These are phyloP conservation scores for Corythaeola cristata DNA, from an alignment of 2,113 vertebrate genomes.

Conservation along the genomic window DNA sequence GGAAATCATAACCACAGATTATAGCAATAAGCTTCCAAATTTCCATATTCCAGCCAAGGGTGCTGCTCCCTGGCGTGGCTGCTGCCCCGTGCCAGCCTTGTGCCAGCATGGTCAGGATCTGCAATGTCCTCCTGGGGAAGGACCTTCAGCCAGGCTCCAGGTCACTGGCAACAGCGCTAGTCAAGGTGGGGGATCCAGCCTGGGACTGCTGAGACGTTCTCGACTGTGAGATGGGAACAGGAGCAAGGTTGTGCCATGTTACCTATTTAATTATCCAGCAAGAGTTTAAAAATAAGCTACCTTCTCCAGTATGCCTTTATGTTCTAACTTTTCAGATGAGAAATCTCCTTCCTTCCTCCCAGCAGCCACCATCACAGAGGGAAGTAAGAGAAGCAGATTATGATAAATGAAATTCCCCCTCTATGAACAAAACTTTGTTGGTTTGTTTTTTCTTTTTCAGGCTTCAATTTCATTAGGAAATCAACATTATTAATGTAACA, in stretches of 20 bases:
- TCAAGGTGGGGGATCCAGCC: neutral
- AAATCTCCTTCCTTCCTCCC: neutral
- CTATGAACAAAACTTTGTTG: neutral
- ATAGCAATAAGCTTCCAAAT: slow-evolving; percentile 74
- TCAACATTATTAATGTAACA: neutral
- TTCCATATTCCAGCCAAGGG: slow-evolving; percentile 61
- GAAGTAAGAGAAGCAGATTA: neutral
- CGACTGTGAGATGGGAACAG: neutral
- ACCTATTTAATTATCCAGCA: neutral
- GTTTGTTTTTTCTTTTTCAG: neutral
- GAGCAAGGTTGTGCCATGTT: neutral
- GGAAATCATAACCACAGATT: slow-evolving; percentile 76
- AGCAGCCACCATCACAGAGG: neutral
- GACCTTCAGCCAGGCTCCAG: neutral
- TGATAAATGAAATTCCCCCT: neutral
- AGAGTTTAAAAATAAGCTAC: neutral
- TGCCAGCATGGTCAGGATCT: slow-evolving; percentile 4
- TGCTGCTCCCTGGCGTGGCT: slow-evolving; percentile 27
- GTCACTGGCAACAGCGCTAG: neutral
- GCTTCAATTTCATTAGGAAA: neutral
- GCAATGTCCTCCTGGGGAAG: neutral
- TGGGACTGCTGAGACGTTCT: neutral
- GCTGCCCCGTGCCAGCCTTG: slow-evolving; percentile 29
- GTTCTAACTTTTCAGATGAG: neutral
- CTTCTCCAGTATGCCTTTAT: neutral